Conservation (phyloP, 2,797 vertebrate genomes). For the Gymnothorax javanicus region DNA sequence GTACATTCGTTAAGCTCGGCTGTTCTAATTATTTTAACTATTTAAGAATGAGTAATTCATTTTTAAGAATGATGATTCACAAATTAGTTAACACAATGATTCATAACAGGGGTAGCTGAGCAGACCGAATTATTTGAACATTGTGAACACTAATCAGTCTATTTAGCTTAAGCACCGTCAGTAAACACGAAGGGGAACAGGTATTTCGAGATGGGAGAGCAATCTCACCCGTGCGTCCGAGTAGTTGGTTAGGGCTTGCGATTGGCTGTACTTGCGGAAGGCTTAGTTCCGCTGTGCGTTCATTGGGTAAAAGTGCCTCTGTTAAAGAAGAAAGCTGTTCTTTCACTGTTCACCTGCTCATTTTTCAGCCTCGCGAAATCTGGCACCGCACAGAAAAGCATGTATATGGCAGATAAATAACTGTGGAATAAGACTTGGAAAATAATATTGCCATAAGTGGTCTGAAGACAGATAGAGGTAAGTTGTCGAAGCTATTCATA, state of each 20-base stretch:
- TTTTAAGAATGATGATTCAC: background rate
- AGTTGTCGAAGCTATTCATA: background rate
- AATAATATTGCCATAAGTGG: background rate
- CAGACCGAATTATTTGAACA: background rate
- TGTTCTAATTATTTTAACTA: too few species aligned
- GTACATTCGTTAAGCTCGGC: too few species aligned
- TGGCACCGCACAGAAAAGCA: background rate
- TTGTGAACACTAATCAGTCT: background rate
- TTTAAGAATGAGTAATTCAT: background rate
- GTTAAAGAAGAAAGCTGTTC: background rate
- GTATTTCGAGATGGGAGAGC: background rate
- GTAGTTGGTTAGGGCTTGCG: background rate
- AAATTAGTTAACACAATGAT: too few species aligned
- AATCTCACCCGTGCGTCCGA: background rate
- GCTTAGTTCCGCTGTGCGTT: background rate
- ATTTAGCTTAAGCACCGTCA: background rate
- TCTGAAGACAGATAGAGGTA: background rate
- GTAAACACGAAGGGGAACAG: background rate
- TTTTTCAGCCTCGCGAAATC: background rate
- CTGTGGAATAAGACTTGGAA: background rate
- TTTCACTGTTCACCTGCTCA: constrained; percentile 9
- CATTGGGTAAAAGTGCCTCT: constrained; percentile 10
- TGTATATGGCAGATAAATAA: background rate
- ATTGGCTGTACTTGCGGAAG: constrained; percentile 8
- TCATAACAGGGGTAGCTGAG: background rate